Evolutionary conservation across 1,140 invertebrate genomes (phyloP).

Genomic region (Drosophila tristis): DNA sequence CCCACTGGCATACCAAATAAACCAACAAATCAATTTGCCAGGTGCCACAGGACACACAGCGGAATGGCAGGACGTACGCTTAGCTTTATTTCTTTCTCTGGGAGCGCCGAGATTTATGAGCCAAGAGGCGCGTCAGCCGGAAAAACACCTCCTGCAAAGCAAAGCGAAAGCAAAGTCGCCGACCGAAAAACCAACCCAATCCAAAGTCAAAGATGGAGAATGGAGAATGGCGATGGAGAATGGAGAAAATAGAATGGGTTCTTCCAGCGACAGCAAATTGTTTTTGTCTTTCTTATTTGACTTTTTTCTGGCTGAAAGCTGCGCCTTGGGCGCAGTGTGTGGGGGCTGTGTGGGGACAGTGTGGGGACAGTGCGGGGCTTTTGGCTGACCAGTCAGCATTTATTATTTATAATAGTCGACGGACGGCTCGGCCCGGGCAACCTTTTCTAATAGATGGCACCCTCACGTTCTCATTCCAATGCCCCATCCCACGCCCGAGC

Average conservation of each 20-base stretch:
- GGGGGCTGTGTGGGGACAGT: too few species aligned
- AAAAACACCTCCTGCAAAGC: slow-evolving; percentile 43
- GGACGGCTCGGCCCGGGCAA: slow-evolving; percentile 69
- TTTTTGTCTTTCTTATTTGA: slow-evolving; percentile 62
- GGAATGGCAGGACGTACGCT: slow-evolving; percentile 42
- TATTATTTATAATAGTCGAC: slow-evolving; percentile 82
- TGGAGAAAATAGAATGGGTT: slow-evolving; percentile 16
- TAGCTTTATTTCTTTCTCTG: slow-evolving; percentile 82
- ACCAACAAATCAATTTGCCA: slow-evolving; percentile 83
- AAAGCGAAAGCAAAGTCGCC: not conserved
- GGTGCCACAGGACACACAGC: slow-evolving; percentile 51
- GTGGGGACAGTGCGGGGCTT: slow-evolving; percentile 3
- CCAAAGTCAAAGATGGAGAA: slow-evolving; percentile 21
- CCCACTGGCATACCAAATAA: slow-evolving; percentile 61
- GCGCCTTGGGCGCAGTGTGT: slow-evolving; percentile 23
- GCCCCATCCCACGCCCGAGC: not conserved
- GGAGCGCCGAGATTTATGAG: slow-evolving; percentile 71
- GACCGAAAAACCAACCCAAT: not conserved
- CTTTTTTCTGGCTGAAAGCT: slow-evolving; percentile 41
- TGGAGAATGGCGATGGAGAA: slow-evolving; percentile 16
- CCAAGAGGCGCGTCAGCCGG: slow-evolving; percentile 75
- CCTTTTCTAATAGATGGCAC: slow-evolving; percentile 79
- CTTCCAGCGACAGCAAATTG: slow-evolving; percentile 56
- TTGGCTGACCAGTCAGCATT: slow-evolving; percentile 80
- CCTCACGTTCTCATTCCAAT: slow-evolving; percentile 2